A percentile compares a stretch with the other conserved stretches of the same genome.
Evolutionary conservation across 2,797 vertebrate species (phyloP).

Genomic region (Chiroxiphia lanceolata): DNA sequence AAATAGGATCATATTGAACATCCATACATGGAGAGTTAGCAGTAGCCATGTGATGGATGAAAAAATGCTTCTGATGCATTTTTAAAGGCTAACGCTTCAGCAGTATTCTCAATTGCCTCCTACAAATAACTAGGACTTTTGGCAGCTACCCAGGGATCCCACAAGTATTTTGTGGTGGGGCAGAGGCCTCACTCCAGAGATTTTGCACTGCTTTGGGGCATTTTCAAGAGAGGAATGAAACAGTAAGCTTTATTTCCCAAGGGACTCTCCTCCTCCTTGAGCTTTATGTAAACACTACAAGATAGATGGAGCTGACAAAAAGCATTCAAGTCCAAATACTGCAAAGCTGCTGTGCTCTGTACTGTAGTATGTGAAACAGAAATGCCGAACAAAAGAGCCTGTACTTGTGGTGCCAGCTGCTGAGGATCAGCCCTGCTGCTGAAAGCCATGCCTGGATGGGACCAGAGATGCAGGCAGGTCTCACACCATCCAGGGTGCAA

Average conservation of each 20-base stretch:
- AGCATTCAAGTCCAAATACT: not conserved
- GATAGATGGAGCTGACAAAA: conserved; percentile 1
- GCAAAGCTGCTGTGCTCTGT: not conserved
- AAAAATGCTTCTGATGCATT: conserved; percentile 39
- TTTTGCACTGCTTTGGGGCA: not conserved
- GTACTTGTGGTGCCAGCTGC: not conserved
- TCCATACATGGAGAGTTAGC: not conserved
- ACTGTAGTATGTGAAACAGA: not conserved
- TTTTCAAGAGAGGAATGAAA: conserved; percentile 22
- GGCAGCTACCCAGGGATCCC: conserved; percentile 4
- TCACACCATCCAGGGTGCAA: not conserved
- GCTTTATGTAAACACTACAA: conserved; percentile 14
- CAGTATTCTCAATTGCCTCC: not conserved
- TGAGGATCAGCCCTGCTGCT: not conserved
- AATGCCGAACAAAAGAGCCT: not conserved
- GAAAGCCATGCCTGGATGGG: not conserved
- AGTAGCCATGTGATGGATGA: not conserved
- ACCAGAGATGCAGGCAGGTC: not conserved
- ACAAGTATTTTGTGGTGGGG: conserved; percentile 26
- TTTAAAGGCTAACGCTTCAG: conserved; percentile 36
- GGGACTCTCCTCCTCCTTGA: not conserved
- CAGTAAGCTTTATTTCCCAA: conserved; percentile 5
- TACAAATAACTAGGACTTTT: conserved; percentile 19
- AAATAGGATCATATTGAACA: not conserved
- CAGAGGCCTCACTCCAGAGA: not conserved